Conservation (phyloP, 1,140 invertebrate genomes). For the Oncopodura yosiiana region DNA sequence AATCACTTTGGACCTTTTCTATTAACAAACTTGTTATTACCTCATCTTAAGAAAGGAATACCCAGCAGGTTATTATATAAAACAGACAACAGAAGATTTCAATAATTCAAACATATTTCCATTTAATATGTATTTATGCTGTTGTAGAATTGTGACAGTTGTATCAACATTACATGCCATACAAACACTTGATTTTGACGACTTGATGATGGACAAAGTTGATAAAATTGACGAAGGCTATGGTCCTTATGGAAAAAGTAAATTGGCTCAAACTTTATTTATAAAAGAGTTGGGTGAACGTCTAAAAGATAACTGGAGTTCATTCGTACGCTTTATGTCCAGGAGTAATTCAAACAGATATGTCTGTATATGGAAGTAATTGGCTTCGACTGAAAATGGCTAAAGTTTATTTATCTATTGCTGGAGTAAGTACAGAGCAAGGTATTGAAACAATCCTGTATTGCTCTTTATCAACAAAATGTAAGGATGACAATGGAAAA, state of each 20-base stretch:
- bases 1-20: conserved; percentile 45
- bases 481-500: too few relatives aligned
- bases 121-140: not conserved
- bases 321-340: conserved; percentile 14
- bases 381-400: too few relatives aligned
- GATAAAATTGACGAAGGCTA: too few relatives aligned
- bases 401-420: too few relatives aligned
- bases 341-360: conserved; percentile 44
- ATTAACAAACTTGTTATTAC: conserved; percentile 43
- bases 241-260: too few relatives aligned
- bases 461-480: too few relatives aligned
- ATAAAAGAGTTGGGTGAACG: conserved; percentile 33
- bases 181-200: conserved; percentile 43
- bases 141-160: not conserved
- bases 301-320: conserved; percentile 32
- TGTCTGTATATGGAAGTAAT: too few relatives aligned
- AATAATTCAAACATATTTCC: too few relatives aligned
- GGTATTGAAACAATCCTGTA: too few relatives aligned
- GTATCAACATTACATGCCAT: conserved; percentile 37
- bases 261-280: not conserved
- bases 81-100: too few relatives aligned
- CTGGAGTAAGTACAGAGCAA: too few relatives aligned
- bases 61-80: conserved; percentile 31
- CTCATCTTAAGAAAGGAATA: conserved; percentile 38
- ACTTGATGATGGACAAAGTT: too few relatives aligned